A percentile compares a stretch with the other conserved stretches of the same genome.
Evolutionary conservation across 2,113 vertebrate species (phyloP).

Genomic region (Ochotona princeps): DNA sequence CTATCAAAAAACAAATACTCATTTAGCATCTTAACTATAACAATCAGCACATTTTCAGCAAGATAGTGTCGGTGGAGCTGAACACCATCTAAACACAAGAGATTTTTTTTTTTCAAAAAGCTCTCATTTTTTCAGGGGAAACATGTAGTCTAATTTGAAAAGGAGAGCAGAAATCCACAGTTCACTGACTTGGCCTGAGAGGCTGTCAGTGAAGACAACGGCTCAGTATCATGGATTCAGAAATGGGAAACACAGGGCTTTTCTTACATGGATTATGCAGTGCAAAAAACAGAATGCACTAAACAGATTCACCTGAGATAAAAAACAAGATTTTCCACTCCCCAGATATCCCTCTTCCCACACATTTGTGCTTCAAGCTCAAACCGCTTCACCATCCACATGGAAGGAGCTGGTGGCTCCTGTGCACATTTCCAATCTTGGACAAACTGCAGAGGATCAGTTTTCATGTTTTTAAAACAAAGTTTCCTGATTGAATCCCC

Average conservation of each 20-base stretch:
- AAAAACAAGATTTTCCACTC: not conserved
- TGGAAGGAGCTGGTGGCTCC: not conserved
- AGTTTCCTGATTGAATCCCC: not conserved
- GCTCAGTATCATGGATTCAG: not conserved
- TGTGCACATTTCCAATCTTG: not conserved
- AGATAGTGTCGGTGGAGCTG: not conserved
- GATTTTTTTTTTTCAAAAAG: not conserved
- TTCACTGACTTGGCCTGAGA: not conserved
- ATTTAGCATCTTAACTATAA: not conserved
- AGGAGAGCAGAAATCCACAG: not conserved
- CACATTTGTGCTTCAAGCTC: not conserved
- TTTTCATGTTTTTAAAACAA: not conserved
- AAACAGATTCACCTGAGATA: not conserved
- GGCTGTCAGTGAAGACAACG: not conserved
- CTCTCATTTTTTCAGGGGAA: not conserved
- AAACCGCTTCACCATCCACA: not conserved
- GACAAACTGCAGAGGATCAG: not conserved
- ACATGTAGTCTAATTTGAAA: not conserved
- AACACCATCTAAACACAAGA: not conserved
- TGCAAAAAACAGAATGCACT: not conserved
- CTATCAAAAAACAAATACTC: not conserved
- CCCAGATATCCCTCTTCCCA: not conserved
- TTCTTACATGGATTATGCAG: too few species aligned
- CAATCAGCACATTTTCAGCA: not conserved
- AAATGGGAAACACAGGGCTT: not conserved